Evolutionary conservation across 2,113 vertebrate genomes (phyloP), one percentile per base, ranked within the genome.

Genomic region (Podocnemis expansa): DNA sequence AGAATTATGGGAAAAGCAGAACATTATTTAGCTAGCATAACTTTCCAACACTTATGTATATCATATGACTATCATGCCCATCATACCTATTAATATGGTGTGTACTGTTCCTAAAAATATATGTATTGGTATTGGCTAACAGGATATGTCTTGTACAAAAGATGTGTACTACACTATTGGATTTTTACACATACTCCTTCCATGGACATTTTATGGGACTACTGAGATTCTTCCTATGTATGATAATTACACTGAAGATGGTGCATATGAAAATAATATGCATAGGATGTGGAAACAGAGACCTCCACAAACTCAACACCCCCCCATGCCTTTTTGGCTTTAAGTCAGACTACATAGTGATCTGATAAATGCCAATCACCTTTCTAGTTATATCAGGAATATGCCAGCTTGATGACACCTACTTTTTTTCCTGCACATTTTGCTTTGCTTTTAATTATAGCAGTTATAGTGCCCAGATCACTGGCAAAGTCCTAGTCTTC

Each of bases 361-460:
- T 84, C 88, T 90, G 55, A 95, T 96, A 89, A 83, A 89, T 63
- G 90, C 88, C 51, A 89, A 52, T 91, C 31, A 85, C 88, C 84
- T 90, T 94, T 93, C 85, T 91, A 0, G 0, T 95, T 96, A 90
- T 89, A 96, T 96, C 88, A 89, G 96, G 93, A 80, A 92, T 89
- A 91, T 34, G 90, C 87, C 45, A 93, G 95, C 58, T 82, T 92
- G 82, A 96, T 96, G 89, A 89, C 97, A 97, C 97, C 97, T 97
- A 98, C 94, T 98, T 98, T 97, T 87, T 60, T 47, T n/a, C n/a
- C 84, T 94, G 78, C 87, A 96, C 91, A 96, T 96, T 96, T 98
- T 97, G 90, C 95, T 95, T 98, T 96, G 85, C 91, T 97, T 97
- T 98, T 98, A 98, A 98, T 98, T 97, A 98, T 94, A 98, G 97